Conservation (phyloP, 2,113 vertebrate genomes). For the Pseudonaja textilis region DNA sequence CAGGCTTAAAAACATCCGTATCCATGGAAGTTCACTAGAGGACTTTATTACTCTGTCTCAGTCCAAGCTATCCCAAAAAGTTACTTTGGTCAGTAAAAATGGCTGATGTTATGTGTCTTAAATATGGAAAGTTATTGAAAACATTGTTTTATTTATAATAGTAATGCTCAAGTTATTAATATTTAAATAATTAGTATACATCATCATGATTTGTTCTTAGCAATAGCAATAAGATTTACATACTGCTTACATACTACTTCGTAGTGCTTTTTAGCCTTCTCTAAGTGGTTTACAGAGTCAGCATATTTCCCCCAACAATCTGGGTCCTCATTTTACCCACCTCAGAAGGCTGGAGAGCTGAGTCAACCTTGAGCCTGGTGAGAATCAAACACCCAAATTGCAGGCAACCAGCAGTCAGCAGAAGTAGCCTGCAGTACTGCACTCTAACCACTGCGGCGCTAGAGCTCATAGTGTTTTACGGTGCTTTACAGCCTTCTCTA, state of each 20-base stretch:
- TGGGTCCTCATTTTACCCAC: too few species aligned
- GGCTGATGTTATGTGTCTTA: not conserved
- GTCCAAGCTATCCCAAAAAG: not conserved
- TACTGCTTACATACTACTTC: not conserved
- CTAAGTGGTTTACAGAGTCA: too few species aligned
- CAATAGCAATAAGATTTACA: not conserved
- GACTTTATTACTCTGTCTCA: not conserved
- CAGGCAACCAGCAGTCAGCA: too few species aligned
- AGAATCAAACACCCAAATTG: too few species aligned
- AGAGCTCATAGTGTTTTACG: too few species aligned
- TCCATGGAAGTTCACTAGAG: not conserved
- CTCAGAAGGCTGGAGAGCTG: too few species aligned
- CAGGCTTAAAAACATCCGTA: not conserved
- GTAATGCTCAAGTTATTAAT: not conserved
- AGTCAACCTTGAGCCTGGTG: not conserved
- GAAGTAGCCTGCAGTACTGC: too few species aligned
- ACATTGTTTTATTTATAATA: not conserved
- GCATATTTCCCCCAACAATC: too few species aligned
- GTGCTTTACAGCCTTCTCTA: too few species aligned
- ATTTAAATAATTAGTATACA: not conserved
- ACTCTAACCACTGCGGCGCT: too few species aligned
- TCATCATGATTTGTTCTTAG: slow-evolving; percentile 33
- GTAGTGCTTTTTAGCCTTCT: not conserved
- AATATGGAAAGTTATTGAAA: not conserved
- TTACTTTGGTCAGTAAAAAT: not conserved